These are phyloP conservation scores for Aurelia sp. DNA, from an alignment of 30 jellyfish, hydroid and myxozoan genomes.

Conservation along the genomic window DNA sequence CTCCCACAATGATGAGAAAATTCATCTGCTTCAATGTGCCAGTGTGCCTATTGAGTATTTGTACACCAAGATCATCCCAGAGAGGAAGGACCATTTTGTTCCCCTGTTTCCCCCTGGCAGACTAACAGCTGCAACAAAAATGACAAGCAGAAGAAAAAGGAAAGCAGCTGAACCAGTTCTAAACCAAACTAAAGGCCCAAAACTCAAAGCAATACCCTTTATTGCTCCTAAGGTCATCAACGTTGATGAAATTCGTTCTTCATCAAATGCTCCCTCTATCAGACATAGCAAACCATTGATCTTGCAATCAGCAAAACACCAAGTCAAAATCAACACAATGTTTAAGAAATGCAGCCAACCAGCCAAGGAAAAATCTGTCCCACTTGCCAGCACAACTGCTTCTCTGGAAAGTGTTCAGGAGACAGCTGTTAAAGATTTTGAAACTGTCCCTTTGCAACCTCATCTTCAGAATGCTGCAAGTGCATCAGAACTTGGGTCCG, in stretches of 20 bases:
- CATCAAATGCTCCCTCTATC: too few relatives aligned
- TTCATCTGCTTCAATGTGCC: constrained; percentile 56
- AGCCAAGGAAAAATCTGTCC: background rate
- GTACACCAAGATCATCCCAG: background rate
- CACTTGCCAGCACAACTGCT: background rate
- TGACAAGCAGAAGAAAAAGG: background rate
- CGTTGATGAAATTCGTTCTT: background rate
- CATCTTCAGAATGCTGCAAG: background rate
- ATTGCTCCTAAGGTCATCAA: constrained; percentile 10
- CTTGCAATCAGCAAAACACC: constrained; percentile 7
- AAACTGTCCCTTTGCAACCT: too few relatives aligned
- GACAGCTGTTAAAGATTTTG: background rate
- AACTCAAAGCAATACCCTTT: background rate
- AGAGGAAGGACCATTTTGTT: constrained; percentile 47
- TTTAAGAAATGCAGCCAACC: background rate
- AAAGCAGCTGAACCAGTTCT: background rate
- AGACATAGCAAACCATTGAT: background rate
- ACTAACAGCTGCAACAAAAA: background rate
- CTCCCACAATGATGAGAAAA: background rate
- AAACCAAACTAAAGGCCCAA: background rate
- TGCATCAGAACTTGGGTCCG: constrained; percentile 13
- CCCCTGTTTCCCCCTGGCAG: background rate
- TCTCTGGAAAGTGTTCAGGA: background rate
- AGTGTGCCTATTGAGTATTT: constrained; percentile 27
- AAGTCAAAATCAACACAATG: background rate